Evolutionary conservation across 2,113 vertebrate genomes (phyloP), one percentile per base, ranked within the genome.

Genomic region (Rhinolophus ferrumequinum): DNA sequence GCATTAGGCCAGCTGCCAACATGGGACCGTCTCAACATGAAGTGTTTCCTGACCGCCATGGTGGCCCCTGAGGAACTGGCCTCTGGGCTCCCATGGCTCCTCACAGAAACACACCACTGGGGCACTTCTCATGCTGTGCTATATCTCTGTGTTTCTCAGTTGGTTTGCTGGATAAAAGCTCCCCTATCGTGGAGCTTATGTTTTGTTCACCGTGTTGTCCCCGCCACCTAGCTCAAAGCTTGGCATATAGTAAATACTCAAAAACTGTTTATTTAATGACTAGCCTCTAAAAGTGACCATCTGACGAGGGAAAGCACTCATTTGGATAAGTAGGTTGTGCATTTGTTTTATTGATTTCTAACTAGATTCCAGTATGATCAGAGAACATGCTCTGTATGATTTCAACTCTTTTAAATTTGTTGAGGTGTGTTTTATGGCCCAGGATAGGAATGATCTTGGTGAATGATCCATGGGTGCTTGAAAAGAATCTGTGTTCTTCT

Each of bases 111-210:
- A 38, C 26, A 13, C 47, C 14, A 1, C 19, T 3, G 3, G 2
- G 1, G 5, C 21, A 2, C 8, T 26, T 35, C 58, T n/a, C 47
- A 5, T 15, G 3, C 19, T 33, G 33, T 4, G 0, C 19, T 0
- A 2, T 18, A 10, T 18, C 24, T 5, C 2, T 14, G 33, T 18
- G 35, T 5, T 70, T 60, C 64, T 60, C 64, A 9, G 24, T 3
- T 16, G 18, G n/a, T 12, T 22, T 9, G 13, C 38, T 30, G 38
- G 80, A 58, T 15, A 54, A 14, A 22, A 2, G 30, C 47, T 85
- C 70, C 8, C 52, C 4, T 2, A 0, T 1, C 18, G 47, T 8
- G 21, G 12, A 44, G 19, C 6, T 44, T 35, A 14, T n/a, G 28
- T 30, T 35, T 56, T 56, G 8, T 6, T 70, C 28, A 67, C 1